Conservation (phyloP, 2,797 vertebrate species). For the Smutsia gigantea region DNA sequence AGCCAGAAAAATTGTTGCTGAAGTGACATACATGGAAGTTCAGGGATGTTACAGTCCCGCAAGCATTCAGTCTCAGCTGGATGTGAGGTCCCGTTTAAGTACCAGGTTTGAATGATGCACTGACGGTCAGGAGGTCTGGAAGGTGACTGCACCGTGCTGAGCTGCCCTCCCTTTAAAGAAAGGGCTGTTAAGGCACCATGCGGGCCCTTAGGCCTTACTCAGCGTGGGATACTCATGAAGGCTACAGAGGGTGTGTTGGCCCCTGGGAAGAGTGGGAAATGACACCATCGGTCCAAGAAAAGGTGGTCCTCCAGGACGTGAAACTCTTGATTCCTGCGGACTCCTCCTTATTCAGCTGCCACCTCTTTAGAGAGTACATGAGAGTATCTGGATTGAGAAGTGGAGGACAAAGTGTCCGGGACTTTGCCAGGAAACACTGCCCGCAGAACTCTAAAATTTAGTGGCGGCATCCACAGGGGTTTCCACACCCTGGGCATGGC, state of each 20-base stretch:
- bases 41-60: background rate
- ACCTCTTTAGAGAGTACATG: background rate
- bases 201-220: background rate
- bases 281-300: background rate
- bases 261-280: background rate
- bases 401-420: background rate
- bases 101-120: background rate
- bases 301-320: background rate
- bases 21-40: background rate
- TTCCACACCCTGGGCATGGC: background rate
- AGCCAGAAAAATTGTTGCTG: background rate
- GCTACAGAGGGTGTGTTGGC: background rate
- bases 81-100: background rate
- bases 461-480: background rate
- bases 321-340: background rate
- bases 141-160: background rate
- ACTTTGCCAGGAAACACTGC: background rate
- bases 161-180: background rate
- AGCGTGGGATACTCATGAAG: background rate
- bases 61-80: background rate
- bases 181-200: background rate
- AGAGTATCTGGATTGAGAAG: background rate
- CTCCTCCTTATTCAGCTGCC: background rate
- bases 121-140: background rate
- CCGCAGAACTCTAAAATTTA: background rate